These are phyloP conservation scores for Bubo bubo DNA, from an alignment of 2,113 vertebrate genomes.

Conservation along the genomic window DNA sequence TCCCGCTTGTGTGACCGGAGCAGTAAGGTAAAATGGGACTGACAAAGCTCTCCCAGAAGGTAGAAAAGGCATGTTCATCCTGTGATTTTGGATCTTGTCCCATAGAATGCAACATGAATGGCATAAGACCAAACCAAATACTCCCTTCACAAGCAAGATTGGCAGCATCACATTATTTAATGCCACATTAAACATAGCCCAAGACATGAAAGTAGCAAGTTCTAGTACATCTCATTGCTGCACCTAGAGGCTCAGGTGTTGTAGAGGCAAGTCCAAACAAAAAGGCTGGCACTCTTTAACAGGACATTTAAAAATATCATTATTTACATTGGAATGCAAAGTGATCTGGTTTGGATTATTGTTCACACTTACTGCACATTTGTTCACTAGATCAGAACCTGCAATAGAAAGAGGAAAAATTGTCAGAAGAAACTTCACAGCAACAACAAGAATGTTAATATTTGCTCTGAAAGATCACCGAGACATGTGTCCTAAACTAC, in stretches of 20 bases:
- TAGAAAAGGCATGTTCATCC: background rate
- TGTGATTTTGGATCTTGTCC: background rate
- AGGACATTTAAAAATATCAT: background rate
- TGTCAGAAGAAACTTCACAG: background rate
- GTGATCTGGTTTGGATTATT: background rate
- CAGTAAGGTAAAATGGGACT: background rate
- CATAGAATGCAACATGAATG: background rate
- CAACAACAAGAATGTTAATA: background rate
- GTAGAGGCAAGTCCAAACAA: background rate
- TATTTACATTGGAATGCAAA: background rate
- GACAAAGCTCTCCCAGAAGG: background rate
- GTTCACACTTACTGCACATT: slow-evolving; percentile 37
- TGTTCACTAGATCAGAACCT: slow-evolving; percentile 23
- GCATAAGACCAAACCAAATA: background rate
- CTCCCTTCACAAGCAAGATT: background rate
- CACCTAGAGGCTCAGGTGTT: accelerated
- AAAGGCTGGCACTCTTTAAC: background rate
- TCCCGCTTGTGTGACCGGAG: background rate
- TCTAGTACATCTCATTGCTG: background rate
- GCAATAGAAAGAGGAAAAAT: background rate
- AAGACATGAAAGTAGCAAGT: background rate
- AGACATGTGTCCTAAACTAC: background rate
- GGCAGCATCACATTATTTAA: background rate
- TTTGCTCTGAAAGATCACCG: background rate
- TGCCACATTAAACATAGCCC: background rate